Base-by-base conservation (phyloP, 2,888 invertebrate species). In the Tetragonula carbonaria region DNA sequence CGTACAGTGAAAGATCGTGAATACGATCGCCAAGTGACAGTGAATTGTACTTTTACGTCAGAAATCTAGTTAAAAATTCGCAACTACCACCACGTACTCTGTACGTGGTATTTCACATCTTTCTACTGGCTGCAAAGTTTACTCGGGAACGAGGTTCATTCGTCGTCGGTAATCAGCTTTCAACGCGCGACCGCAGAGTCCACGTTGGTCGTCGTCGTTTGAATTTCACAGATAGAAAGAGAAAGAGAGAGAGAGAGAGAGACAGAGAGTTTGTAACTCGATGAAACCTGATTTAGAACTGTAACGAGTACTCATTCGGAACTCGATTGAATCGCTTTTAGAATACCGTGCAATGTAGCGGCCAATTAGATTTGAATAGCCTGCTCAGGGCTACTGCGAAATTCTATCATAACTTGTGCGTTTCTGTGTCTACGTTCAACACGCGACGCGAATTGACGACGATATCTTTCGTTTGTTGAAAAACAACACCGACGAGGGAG, bases 271-370 rank as follows among this genome's bases (percentile, higher is more conserved):
- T 75, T 55, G 66, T 45, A 75, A 75, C 74, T 75, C 66, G 23
- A 45, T 45, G 66, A 66, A 75, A 75, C 55, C 57, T 38, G 66
- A 75, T 75, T 75, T 75, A 75, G 74, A 67, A 75, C 55, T 66
- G 74, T 74, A 74, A 74, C 74, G 74, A 75, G 66, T 66, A 57
- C 57, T 67, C 74, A 21, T 67, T 66, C 74, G 55, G 21, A 57
- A 55, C 74, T 75, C 65, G 66, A 67, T 66, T 67, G 66, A 45
- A 67, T 55, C 66, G 23, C 45, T 67, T 75, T 66, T 53, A 23
- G 74, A 75, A 57, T 66, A 50, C 21, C 53, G 74, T 23, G 74
- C 23, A 66, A 67, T 45, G 74, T 57, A 57, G 55, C 73, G 50
- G 63, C 55, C 66, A 66, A 75, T 75, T 67, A 66, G 55, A 75